These are phyloP conservation scores for Apistogramma diplotaenia DNA, from an alignment of 2,113 vertebrate species.

Conservation along the genomic window DNA sequence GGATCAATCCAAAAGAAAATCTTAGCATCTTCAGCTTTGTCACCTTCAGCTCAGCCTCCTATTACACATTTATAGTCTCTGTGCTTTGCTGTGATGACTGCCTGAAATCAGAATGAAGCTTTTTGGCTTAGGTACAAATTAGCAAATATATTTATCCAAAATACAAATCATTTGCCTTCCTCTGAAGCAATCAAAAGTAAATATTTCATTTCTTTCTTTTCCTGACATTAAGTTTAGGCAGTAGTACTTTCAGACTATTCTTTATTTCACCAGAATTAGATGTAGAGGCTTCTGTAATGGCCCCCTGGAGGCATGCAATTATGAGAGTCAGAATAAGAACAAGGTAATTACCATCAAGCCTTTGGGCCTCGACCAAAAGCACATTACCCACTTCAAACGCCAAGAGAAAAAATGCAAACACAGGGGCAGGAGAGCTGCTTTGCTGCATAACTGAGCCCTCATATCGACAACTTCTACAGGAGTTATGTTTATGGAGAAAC, in stretches of 20 bases:
- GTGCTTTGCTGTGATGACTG: neutral
- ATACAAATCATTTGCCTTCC: constrained; percentile 8
- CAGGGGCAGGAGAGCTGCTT: constrained; percentile 20
- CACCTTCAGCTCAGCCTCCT: no score
- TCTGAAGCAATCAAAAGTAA: constrained; percentile 44
- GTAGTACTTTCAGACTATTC: constrained; percentile 26
- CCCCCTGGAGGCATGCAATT: constrained; percentile 66
- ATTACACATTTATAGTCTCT: neutral
- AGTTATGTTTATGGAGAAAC: constrained; percentile 6
- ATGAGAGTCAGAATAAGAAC: constrained; percentile 63
- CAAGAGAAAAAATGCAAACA: constrained; percentile 53
- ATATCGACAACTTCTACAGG: constrained; percentile 7
- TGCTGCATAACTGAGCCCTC: constrained; percentile 20
- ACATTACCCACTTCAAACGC: constrained; percentile 64
- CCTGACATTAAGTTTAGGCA: constrained; percentile 43
- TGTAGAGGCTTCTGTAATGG: constrained; percentile 65
- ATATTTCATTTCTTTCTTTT: constrained; percentile 40
- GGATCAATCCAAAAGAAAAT: neutral
- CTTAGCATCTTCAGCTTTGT: neutral
- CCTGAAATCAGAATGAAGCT: neutral
- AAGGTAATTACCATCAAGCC: constrained; percentile 71
- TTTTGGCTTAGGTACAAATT: neutral
- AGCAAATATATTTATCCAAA: neutral
- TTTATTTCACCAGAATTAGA: constrained; percentile 69
- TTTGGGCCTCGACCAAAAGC: constrained; percentile 63